Evolutionary conservation across 2,113 vertebrate species (phyloP).

Genomic region (Xenus cinereus): DNA sequence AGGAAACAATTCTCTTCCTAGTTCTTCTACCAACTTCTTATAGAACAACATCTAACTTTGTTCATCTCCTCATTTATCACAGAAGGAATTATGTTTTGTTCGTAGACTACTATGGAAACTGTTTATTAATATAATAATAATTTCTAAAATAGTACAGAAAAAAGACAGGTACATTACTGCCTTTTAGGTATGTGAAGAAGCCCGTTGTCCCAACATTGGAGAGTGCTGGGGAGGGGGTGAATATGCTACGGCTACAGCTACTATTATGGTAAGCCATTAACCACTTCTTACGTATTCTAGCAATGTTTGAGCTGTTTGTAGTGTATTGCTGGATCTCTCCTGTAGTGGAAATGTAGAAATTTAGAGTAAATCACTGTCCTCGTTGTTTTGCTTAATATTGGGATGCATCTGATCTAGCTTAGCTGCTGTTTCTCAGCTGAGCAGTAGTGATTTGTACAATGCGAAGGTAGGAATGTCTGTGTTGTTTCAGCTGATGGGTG

Average conservation of each 20-base stretch:
- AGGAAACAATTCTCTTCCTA: background rate
- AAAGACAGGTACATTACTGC: background rate
- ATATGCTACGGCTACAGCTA: constrained; percentile 91
- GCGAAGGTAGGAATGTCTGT: background rate
- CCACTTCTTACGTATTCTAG: background rate
- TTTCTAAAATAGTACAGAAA: background rate
- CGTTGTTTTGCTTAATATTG: background rate
- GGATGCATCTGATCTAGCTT: background rate
- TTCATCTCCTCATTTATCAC: background rate
- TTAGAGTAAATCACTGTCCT: background rate
- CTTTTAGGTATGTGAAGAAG: constrained; percentile 94
- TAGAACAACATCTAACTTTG: background rate
- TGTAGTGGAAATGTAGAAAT: background rate
- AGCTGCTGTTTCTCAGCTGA: background rate
- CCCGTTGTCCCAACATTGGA: constrained; percentile 96
- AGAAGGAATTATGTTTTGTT: background rate
- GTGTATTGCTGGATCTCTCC: background rate
- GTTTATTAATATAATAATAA: background rate
- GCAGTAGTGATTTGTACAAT: background rate
- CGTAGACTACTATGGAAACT: background rate
- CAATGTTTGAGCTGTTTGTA: background rate
- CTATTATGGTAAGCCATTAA: constrained; percentile 89
- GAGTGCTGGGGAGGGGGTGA: constrained; percentile 98
- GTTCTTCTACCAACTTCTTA: background rate
- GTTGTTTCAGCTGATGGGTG: constrained; percentile 90